These are phyloP conservation scores for Mylabris phalerata DNA, from an alignment of 1,140 invertebrate genomes.

Conservation along the genomic window DNA sequence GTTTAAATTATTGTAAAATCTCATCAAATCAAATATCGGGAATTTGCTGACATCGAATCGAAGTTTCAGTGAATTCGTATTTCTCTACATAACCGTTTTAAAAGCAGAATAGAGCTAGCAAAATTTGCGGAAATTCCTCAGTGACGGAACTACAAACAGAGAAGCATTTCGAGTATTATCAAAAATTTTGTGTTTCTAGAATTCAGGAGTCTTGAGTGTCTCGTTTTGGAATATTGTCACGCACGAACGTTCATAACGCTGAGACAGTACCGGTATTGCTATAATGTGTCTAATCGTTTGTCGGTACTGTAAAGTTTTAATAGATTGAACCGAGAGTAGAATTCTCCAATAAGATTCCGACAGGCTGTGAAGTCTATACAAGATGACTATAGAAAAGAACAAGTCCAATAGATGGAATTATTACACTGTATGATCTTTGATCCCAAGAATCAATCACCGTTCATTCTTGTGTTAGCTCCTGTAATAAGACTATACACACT, in stretches of 20 bases:
- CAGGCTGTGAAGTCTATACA: too few relatives aligned
- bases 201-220: conserved; percentile 10
- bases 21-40: too few relatives aligned
- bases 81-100: too few relatives aligned
- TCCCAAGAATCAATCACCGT: conserved; percentile 20
- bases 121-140: too few relatives aligned
- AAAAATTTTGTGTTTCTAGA: too few relatives aligned
- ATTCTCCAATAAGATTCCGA: background rate
- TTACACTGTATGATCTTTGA: conserved; percentile 21
- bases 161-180: too few relatives aligned
- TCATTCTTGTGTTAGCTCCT: conserved; percentile 7
- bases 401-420: conserved; percentile 20
- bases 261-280: background rate
- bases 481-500: conserved; percentile 20
- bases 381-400: background rate
- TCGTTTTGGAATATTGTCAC: conserved; percentile 17
- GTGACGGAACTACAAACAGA: too few relatives aligned
- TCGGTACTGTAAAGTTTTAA: background rate
- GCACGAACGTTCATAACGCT: conserved; percentile 1
- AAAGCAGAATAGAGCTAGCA: too few relatives aligned
- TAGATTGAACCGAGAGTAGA: background rate
- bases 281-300: background rate
- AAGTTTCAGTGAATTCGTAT: too few relatives aligned
- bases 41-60: too few relatives aligned
- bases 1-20: too few relatives aligned